phyloP scores from a whole-genome alignment of 2,888 invertebrate species.

The Melipona bicolor region DNA sequence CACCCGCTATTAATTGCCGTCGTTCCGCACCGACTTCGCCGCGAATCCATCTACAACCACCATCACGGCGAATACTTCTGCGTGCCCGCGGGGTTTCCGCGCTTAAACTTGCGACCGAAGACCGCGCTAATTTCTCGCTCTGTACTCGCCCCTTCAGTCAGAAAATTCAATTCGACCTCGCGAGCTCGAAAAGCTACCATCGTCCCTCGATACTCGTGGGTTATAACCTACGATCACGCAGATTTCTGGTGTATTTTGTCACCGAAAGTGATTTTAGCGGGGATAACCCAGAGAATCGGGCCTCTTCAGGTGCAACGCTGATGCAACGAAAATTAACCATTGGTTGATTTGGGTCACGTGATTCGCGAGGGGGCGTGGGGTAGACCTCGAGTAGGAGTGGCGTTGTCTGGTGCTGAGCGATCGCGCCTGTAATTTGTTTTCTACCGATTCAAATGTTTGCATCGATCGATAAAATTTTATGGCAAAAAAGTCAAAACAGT shows the following conservation, averaged over 20 bases:
- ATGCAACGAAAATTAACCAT: too few species aligned
- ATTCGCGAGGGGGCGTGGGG: too few species aligned
- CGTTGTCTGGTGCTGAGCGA: too few species aligned
- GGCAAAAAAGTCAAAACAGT: too few species aligned
- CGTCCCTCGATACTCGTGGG: neutral
- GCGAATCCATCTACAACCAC: constrained; percentile 78
- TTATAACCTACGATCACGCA: neutral
- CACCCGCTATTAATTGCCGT: constrained; percentile 82
- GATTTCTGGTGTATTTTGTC: neutral
- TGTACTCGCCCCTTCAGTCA: neutral
- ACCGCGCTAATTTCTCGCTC: constrained; percentile 62
- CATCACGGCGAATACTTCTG: constrained; percentile 62
- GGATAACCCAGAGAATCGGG: too few species aligned
- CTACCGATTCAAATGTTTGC: too few species aligned
- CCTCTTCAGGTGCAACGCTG: too few species aligned
- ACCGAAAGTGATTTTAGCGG: too few species aligned
- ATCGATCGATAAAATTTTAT: too few species aligned
- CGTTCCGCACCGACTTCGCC: constrained; percentile 81
- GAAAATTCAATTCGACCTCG: constrained; percentile 15
- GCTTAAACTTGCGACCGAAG: constrained; percentile 63
- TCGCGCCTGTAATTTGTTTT: too few species aligned
- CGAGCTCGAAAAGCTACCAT: neutral
- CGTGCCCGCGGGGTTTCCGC: constrained; percentile 70
- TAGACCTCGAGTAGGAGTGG: too few species aligned
- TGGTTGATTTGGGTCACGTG: too few species aligned